Conservation (phyloP, 2,113 vertebrate genomes). For the Myiagra hebetior region DNA sequence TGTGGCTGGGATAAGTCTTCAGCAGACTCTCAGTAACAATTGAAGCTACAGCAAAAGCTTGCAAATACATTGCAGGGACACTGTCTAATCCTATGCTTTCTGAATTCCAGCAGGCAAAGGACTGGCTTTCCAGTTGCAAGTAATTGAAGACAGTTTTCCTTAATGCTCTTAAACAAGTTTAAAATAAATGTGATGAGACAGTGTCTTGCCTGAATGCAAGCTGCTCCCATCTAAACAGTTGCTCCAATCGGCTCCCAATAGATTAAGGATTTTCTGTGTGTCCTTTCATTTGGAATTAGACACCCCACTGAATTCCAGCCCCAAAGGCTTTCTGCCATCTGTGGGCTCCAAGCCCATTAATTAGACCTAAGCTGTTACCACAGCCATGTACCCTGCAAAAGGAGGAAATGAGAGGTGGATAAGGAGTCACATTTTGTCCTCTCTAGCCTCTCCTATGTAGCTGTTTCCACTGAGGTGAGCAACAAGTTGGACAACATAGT, state of each 20-base stretch:
- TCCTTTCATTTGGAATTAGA: slow-evolving; percentile 39
- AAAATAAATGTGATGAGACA: not conserved
- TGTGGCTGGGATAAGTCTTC: not conserved
- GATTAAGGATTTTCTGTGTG: slow-evolving; percentile 42
- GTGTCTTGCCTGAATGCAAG: not conserved
- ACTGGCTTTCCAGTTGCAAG: not conserved
- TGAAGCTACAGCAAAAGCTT: not conserved
- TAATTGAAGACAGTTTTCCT: not conserved
- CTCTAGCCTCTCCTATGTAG: not conserved
- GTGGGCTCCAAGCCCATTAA: slow-evolving; percentile 15
- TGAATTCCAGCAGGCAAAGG: not conserved
- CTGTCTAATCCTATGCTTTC: not conserved
- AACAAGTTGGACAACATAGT: not conserved
- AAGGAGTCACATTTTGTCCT: not conserved
- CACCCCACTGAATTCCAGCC: not conserved
- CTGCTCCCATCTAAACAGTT: slow-evolving; percentile 8
- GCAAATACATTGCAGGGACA: not conserved
- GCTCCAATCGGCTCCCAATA: slow-evolving; percentile 5
- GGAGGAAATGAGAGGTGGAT: not conserved
- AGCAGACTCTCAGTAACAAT: not conserved
- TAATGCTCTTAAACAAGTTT: slow-evolving; percentile 8
- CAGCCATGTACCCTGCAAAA: not conserved
- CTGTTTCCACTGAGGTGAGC: not conserved
- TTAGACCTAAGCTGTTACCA: not conserved
- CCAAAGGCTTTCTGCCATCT: slow-evolving; percentile 36